Conservation (phyloP, 2,888 invertebrate genomes). For the Amitus sp. region DNA sequence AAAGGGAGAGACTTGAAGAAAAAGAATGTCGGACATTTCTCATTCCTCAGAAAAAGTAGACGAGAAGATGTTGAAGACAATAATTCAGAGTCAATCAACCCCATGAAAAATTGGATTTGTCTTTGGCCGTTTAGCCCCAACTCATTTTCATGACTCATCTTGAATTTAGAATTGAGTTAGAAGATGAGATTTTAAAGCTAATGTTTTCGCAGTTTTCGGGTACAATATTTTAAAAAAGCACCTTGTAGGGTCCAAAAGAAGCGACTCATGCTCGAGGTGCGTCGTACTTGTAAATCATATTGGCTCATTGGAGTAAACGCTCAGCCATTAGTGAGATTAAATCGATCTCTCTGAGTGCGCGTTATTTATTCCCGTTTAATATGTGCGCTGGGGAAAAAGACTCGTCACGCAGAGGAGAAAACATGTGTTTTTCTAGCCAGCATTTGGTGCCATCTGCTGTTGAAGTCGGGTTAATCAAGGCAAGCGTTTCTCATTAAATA, state of each 20-base stretch:
- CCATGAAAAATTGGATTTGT: too few species aligned
- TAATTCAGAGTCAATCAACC: too few species aligned
- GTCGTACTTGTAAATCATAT: slow-evolving; percentile 60
- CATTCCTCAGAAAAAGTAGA: too few species aligned
- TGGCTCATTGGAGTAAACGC: slow-evolving; percentile 47
- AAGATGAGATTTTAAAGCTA: too few species aligned
- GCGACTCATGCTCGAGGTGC: slow-evolving; percentile 43
- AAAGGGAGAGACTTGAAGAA: too few species aligned
- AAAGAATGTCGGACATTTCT: too few species aligned
- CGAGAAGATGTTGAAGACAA: too few species aligned
- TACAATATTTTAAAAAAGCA: slow-evolving; percentile 11
- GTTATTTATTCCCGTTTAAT: slow-evolving; percentile 37
- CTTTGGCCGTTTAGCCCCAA: too few species aligned
- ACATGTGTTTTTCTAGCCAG: slow-evolving; percentile 40
- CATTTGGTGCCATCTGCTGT: slow-evolving; percentile 50
- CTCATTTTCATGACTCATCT: too few species aligned
- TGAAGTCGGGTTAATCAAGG: slow-evolving; percentile 39
- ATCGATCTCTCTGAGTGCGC: slow-evolving; percentile 36
- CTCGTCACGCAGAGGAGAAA: slow-evolving; percentile 2
- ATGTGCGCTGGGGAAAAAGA: slow-evolving; percentile 18
- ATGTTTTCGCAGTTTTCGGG: not conserved
- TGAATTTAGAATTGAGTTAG: too few species aligned
- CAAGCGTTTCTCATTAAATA: not conserved
- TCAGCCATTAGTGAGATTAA: slow-evolving; percentile 57
- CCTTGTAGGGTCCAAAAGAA: slow-evolving; percentile 45